Base-by-base conservation (phyloP, 2,888 invertebrate genomes). In the Yponomeuta cagnagella region DNA sequence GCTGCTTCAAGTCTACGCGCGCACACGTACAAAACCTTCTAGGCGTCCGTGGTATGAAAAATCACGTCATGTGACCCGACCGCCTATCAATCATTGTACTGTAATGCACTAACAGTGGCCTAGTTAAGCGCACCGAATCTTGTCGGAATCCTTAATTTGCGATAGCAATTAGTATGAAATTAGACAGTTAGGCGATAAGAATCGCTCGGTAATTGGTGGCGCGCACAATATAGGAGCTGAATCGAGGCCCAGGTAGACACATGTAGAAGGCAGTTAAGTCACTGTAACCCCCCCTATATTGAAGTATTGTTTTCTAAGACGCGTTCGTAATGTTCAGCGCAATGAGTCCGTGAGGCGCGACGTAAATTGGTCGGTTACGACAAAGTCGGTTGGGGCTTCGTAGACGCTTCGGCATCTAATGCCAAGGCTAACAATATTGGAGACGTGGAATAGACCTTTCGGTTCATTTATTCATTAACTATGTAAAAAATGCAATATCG, bases 251-350 rank as follows among this genome's bases (percentile, higher is more conserved):
- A 58, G 12, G 12, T 58, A 58, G 43, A 8, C 8, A 43, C 6
- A 1, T 43, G 52, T 15, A 58, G 52, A 8, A 52, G 52, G 64
- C 10, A 64, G 64, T 64, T 23, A 23, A 23, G 64, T 64, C 10
- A 10, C 30, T 8, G 64, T 64, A 64, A 10, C 30, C 10, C 30
- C 30, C 30, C 10, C 30, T 64, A 64, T 23, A 64, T 1, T 64
- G 30, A 30, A n/a, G 64, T 64, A 64, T 64, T 64, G 64, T 64
- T 23, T 58, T 15, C 52, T 64, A 23, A 31, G 67, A 67, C 66
- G 33, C 33, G 30, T 67, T 67, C 10, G 37, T 67, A 68, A 58
- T 78, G 83, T 43, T 64, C 31, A 43, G n/a, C 43, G 67, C 43
- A 67, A 37, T 67, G 67, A 33, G 33, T 37, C 67, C 37, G 67